A percentile compares a stretch with the other conserved stretches of the same genome.
Evolutionary conservation across 2,888 invertebrate species (phyloP).

Genomic region (Ecdyonurus torrentis): DNA sequence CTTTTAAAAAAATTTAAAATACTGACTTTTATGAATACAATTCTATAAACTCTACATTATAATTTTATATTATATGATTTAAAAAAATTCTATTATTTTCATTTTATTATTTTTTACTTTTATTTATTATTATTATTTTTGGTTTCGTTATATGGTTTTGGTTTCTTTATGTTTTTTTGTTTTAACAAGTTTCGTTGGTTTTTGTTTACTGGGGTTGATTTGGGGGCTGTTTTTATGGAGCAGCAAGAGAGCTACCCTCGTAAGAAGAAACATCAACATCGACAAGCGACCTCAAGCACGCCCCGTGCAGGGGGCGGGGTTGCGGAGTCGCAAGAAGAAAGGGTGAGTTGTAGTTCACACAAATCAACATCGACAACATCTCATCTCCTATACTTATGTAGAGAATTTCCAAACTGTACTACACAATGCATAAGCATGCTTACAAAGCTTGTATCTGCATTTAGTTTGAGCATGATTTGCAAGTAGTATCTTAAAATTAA

Average conservation of each 20-base stretch:
- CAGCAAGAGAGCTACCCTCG: slow-evolving; percentile 60
- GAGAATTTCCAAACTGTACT: too few species aligned
- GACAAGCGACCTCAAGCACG: neutral
- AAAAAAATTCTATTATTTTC: neutral
- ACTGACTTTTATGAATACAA: neutral
- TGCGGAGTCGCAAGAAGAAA: neutral
- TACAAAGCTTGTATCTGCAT: too few species aligned
- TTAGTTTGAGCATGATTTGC: too few species aligned
- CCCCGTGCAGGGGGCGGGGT: neutral
- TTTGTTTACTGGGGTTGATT: slow-evolving; percentile 13
- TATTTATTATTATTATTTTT: neutral
- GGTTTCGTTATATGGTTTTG: neutral
- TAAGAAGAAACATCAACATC: slow-evolving; percentile 53
- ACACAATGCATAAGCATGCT: too few species aligned
- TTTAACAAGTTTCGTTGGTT: neutral
- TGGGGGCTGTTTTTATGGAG: slow-evolving; percentile 18
- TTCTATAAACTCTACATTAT: neutral
- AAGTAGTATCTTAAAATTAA: too few species aligned
- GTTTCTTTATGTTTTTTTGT: neutral
- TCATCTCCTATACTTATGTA: neutral
- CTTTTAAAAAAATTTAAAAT: too few species aligned
- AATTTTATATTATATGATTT: neutral
- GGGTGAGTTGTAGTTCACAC: neutral
- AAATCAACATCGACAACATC: neutral
- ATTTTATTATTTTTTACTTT: neutral